These are phyloP conservation scores for Coluber constrictor DNA, from an alignment of 2,797 vertebrate genomes.

Conservation along the genomic window DNA sequence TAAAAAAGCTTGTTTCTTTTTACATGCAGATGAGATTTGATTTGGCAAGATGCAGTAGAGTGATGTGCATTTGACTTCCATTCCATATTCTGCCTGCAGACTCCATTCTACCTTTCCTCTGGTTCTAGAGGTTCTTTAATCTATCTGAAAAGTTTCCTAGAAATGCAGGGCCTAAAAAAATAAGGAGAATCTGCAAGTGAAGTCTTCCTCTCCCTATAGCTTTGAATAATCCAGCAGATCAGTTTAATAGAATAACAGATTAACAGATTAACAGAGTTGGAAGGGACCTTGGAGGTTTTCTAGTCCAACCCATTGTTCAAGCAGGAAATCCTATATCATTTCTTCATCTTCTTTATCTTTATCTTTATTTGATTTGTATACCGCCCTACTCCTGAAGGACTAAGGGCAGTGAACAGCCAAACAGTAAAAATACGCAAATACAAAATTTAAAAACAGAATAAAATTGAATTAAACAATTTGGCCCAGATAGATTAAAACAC, in stretches of 20 bases:
- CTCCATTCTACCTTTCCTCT: neutral
- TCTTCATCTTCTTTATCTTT: neutral
- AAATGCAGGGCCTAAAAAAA: neutral
- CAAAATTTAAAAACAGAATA: too few species aligned
- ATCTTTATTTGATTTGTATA: too few species aligned
- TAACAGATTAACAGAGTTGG: too few species aligned
- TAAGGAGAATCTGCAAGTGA: neutral
- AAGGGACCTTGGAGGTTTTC: neutral
- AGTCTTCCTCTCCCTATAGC: neutral
- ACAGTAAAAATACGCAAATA: too few species aligned
- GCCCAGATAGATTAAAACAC: too few species aligned
- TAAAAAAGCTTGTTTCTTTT: neutral
- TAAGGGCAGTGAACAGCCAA: too few species aligned
- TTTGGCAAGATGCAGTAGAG: neutral
- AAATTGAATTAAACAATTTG: too few species aligned
- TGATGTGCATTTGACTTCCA: neutral
- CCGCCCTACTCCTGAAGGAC: too few species aligned
- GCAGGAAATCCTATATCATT: neutral
- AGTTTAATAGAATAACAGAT: neutral
- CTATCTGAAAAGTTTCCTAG: neutral
- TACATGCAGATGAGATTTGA: neutral
- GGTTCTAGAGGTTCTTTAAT: neutral
- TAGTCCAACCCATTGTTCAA: neutral
- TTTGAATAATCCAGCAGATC: neutral
- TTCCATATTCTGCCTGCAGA: neutral